Conservation (phyloP, 2,888 invertebrate species). For the Calliphora vomitoria region DNA sequence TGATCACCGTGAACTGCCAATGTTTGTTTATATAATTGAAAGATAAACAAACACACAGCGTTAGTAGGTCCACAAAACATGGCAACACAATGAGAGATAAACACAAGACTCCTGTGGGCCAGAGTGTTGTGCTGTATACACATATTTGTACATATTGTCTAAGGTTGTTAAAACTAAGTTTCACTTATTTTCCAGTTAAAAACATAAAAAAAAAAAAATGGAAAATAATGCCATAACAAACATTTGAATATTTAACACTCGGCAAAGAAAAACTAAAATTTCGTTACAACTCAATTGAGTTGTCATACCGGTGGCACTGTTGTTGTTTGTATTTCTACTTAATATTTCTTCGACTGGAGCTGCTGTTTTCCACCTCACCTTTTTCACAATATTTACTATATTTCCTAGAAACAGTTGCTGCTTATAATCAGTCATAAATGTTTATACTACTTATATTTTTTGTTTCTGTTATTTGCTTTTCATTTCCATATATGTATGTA, state of each 20-base stretch:
- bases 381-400: not conserved
- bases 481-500: not conserved
- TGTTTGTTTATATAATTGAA: slow-evolving; percentile 67
- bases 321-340: slow-evolving; percentile 44
- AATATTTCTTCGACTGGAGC: not conserved
- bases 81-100: not conserved
- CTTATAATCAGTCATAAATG: slow-evolving; percentile 61
- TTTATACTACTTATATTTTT: slow-evolving; percentile 26
- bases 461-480: slow-evolving; percentile 25
- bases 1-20: slow-evolving; percentile 46
- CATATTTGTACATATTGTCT: not conserved
- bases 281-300: slow-evolving; percentile 67
- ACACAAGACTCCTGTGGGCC: slow-evolving; percentile 18
- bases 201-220: slow-evolving; percentile 29
- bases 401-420: slow-evolving; percentile 68
- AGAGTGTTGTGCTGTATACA: not conserved
- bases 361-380: slow-evolving; percentile 42
- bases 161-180: slow-evolving; percentile 32
- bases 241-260: slow-evolving; percentile 45
- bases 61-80: not conserved
- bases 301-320: slow-evolving; percentile 24
- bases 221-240: slow-evolving; percentile 18
- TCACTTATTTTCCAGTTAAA: slow-evolving; percentile 46
- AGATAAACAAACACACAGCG: slow-evolving; percentile 49
- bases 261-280: slow-evolving; percentile 14